Base-by-base conservation (phyloP, 92 coral and sea anemone species). In the Porites evermanni region DNA sequence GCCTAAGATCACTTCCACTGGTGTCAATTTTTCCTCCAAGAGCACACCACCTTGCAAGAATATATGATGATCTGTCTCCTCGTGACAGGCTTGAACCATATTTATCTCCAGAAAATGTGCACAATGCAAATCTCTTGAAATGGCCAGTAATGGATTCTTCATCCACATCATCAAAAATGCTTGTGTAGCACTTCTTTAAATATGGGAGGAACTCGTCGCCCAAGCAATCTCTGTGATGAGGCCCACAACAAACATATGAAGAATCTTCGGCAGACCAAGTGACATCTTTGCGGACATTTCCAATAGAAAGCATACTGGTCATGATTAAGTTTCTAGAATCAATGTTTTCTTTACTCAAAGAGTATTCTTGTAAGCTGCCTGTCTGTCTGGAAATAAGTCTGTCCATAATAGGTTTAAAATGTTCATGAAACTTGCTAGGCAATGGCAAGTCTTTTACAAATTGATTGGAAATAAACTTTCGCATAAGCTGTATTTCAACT, bases 31-130 rank as follows among this genome's bases (percentile, higher is more conserved):
- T 69, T 2, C 95, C 95, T 0, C 88, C 87, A 24, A 87, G 70
- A 51, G 89, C 86, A 80, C 93, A 86, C 93, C 93, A 90, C 87
- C 93, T 86, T 53, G 93, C 93, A 20, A 81, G 60, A 13, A 90
- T 67, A 72, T 72, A 86, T 6, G 90, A 73, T 14, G 71, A 86
- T 53, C 90, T 85, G 82, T 90, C 93, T 70, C 78, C 88, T 74
- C 93, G n/a, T 67, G 88, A 64, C 21, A 51, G 52, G 17, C 61
- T n/a, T 17, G 88, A 90, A 8, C 91, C 90, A 81, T n/a, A 72
- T 18, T 54, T 24, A 21, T 90, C 93, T 51, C 79, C 83, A 64
- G 77, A 76, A 76, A 69, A 86, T n/a, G 20, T 67, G 58, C 88
- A 64, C 10, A 74, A 78, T 19, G 91, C 64, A 80, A 72, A 72